These are phyloP conservation scores for Plusia festucae DNA, from an alignment of 2,888 invertebrate species.

Conservation along the genomic window DNA sequence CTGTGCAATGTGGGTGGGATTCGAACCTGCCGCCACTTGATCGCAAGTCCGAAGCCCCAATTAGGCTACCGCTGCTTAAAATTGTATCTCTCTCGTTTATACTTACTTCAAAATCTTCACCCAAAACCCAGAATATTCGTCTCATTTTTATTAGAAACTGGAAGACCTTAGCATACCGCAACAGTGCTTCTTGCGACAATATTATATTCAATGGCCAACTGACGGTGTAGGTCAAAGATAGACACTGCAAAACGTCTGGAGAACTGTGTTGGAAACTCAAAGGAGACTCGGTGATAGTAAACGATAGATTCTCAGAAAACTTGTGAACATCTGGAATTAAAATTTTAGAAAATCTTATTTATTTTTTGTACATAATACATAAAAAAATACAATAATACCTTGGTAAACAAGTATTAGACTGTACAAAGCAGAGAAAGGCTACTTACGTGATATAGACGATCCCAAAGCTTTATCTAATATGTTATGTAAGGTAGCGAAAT, in stretches of 20 bases:
- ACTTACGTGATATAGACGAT: conserved; percentile 90
- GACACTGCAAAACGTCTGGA: conserved; percentile 91
- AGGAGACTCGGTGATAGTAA: conserved; percentile 90
- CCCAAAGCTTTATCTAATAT: conserved; percentile 92
- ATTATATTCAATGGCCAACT: conserved; percentile 94
- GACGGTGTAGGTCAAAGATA: conserved; percentile 92
- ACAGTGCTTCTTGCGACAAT: conserved; percentile 91
- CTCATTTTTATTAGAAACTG: conserved; percentile 93
- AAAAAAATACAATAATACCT: no score
- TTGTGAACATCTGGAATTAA: conserved; percentile 85
- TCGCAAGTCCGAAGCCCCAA: not conserved
- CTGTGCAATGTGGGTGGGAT: no score
- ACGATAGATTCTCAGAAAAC: conserved; percentile 90
- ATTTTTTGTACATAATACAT: no score
- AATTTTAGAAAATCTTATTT: not conserved
- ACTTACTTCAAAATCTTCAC: conserved; percentile 91
- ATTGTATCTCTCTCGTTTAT: not conserved
- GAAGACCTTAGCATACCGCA: conserved; percentile 93
- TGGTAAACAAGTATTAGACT: not conserved
- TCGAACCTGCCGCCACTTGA: not conserved
- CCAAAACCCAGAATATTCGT: conserved; percentile 93
- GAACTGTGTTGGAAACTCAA: conserved; percentile 90
- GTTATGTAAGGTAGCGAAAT: conserved; percentile 91
- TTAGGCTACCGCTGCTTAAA: no score
- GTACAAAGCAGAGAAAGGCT: not conserved